Evolutionary conservation across 1,140 invertebrate species (phyloP).

Genomic region (Lucilia cuprina): DNA sequence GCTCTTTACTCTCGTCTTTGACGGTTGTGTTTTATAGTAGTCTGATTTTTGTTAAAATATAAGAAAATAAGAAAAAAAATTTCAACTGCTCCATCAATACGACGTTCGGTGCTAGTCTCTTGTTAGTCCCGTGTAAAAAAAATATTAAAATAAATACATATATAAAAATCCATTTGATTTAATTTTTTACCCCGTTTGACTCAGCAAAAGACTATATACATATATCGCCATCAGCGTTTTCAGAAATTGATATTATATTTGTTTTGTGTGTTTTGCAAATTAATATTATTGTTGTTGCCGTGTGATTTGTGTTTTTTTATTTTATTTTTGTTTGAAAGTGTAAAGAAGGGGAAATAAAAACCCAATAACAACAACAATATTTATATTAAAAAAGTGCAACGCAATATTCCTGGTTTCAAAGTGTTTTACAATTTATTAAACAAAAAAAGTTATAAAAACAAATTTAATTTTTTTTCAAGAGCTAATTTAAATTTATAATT

Average conservation of each 20-base stretch:
- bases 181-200: background rate
- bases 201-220: background rate
- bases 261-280: background rate
- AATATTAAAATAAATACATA: background rate
- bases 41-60: background rate
- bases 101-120: background rate
- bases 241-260: background rate
- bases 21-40: conserved; percentile 10
- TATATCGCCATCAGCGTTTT: background rate
- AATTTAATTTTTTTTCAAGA: background rate
- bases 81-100: background rate
- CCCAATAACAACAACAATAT: background rate
- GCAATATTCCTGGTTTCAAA: background rate
- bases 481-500: background rate
- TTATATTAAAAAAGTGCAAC: background rate
- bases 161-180: background rate
- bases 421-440: background rate
- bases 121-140: background rate
- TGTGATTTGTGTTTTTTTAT: background rate
- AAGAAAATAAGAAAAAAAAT: background rate
- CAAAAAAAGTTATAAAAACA: background rate
- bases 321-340: background rate
- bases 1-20: conserved; percentile 22
- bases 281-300: background rate
- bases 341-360: background rate